A percentile compares a stretch with the other conserved stretches of the same genome.
Evolutionary conservation across 2,113 vertebrate genomes (phyloP).

Genomic region (Podilymbus podiceps): DNA sequence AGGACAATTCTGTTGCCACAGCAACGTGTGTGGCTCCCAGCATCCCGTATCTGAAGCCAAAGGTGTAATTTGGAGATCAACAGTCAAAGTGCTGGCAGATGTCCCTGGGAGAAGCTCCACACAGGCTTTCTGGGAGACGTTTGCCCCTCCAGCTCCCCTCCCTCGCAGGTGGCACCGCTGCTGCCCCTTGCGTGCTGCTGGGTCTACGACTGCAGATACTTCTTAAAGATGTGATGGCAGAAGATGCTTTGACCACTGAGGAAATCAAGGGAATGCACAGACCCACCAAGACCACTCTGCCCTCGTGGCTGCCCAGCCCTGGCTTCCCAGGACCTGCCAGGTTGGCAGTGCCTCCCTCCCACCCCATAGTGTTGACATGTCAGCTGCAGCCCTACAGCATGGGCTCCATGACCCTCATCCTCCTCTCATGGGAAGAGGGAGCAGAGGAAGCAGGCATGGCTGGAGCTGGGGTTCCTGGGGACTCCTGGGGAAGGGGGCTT

Average conservation of each 20-base stretch:
- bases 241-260: background rate
- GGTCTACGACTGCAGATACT: background rate
- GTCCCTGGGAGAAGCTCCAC: constrained; percentile 53
- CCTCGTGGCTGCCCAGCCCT: fast-evolving
- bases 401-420: background rate
- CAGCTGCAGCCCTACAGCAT: background rate
- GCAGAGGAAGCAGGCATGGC: background rate
- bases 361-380: background rate
- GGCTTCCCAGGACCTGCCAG: background rate
- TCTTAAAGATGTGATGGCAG: background rate
- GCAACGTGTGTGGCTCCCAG: constrained; percentile 69
- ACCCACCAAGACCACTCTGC: background rate
- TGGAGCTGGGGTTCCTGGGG: background rate
- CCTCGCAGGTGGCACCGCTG: fast-evolving
- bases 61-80: constrained; percentile 82
- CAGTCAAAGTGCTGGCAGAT: constrained; percentile 54
- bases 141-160: background rate
- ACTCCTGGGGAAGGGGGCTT: background rate
- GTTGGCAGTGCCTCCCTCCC: background rate
- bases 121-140: background rate
- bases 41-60: constrained; percentile 55
- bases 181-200: background rate
- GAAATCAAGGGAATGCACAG: background rate
- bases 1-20: constrained; percentile 80
- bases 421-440: background rate